Evolutionary conservation across 1,140 invertebrate species (phyloP).

Genomic region (Pseudomyrmex pallidus): DNA sequence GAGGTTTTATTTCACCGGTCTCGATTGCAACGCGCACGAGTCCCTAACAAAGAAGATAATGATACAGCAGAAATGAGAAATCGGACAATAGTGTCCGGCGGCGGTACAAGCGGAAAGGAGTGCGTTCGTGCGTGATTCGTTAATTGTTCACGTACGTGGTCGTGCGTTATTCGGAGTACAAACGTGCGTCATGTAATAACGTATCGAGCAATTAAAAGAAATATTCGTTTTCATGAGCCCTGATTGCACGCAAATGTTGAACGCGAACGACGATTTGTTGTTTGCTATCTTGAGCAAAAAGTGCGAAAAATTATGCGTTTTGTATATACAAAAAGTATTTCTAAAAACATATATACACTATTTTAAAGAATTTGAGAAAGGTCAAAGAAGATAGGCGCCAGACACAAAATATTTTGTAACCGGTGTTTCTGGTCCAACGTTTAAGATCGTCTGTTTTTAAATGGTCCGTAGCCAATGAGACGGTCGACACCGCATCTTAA

Average conservation of each 20-base stretch:
- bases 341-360: too few relatives aligned
- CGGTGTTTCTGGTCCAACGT: too few relatives aligned
- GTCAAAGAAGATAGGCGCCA: too few relatives aligned
- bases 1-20: conserved; percentile 14
- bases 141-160: conserved; percentile 17
- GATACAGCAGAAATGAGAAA: conserved; percentile 39
- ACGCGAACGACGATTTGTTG: background rate
- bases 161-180: background rate
- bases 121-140: conserved; percentile 44
- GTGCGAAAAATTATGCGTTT: too few relatives aligned
- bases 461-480: too few relatives aligned
- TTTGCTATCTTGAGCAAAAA: too few relatives aligned
- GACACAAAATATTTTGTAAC: too few relatives aligned
- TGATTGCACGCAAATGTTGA: background rate
- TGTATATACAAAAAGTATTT: too few relatives aligned
- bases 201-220: background rate
- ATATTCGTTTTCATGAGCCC: background rate
- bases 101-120: conserved; percentile 7
- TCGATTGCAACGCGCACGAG: conserved; percentile 34
- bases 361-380: too few relatives aligned
- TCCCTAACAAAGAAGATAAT: conserved; percentile 45
- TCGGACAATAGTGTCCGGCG: background rate
- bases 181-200: background rate
- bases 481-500: too few relatives aligned
- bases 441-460: too few relatives aligned